Evolutionary conservation across 2,888 invertebrate species (phyloP), one percentile per base, ranked within the genome.

Genomic region (Lapara coniferarum): DNA sequence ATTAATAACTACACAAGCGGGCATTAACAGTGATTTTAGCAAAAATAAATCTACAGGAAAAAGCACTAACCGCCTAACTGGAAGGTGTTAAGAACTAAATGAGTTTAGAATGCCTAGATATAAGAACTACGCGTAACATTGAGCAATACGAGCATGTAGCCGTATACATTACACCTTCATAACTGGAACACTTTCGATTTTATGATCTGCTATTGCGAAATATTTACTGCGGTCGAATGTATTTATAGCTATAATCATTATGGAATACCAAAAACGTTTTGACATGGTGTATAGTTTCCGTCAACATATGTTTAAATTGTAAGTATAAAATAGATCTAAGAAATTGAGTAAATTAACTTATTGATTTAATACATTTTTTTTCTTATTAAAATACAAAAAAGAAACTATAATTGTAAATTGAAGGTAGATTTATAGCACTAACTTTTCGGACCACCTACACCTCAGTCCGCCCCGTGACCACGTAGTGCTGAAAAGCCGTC

Each of bases 141-240:
- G 53, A 66, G 66, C 66, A 66, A 66, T 66, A 37, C 53, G 16
- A 63, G 63, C 63, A 46, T 63, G 63, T 49, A 0, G 19, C 63
- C 63, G 63, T 63, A 63, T 63, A 63, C 63, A 63, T 63, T 63
- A 63, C 63, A 49, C 63, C 63, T 63, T 49, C 63, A 63, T 63
- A 63, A 63, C 46, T 63, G 49, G 63, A 49, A 63, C 63, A 63
- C 63, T 63, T 63, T 63, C 63, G 13, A 19, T 63, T 63, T 63
- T 63, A 63, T 63, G 49, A 49, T 63, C 19, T 19, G 19, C 49
- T 49, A 46, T 63, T 63, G 63, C 49, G 6, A 63, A 63, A 63
- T 63, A 8, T 19, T 49, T 49, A 49, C 13, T 12, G 19, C 46
- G 63, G 16, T 19, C 19, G 63, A 19, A 13, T 25, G 12, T 25